Evolutionary conservation across 2,888 invertebrate species (phyloP).

Genomic region (Ecliptopera silaceata): DNA sequence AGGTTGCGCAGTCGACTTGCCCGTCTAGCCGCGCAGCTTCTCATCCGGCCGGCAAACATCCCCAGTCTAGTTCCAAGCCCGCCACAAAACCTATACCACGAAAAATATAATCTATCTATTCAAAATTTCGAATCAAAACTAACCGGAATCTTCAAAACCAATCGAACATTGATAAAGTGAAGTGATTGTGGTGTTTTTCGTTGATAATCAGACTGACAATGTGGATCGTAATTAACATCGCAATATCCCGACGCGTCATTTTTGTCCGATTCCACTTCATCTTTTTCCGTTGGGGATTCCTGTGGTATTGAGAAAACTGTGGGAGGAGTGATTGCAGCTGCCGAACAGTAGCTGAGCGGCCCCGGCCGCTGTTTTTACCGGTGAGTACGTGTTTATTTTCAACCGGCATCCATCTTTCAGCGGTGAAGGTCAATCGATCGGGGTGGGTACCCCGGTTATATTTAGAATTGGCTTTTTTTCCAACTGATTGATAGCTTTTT

Average conservation of each 20-base stretch:
- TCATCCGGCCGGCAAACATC: background rate
- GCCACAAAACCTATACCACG: background rate
- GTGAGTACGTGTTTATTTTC: slow-evolving; percentile 7
- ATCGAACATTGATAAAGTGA: background rate
- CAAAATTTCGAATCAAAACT: background rate
- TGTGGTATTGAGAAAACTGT: slow-evolving; percentile 3
- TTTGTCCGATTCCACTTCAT: slow-evolving; percentile 9
- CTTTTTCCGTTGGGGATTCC: slow-evolving; percentile 11
- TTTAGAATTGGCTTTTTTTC: background rate
- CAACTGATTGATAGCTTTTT: too few relatives aligned
- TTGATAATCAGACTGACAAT: background rate
- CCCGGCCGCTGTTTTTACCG: background rate
- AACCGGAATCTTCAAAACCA: background rate
- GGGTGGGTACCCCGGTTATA: background rate
- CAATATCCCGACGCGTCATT: background rate
- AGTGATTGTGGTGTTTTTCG: too few relatives aligned
- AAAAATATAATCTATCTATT: background rate
- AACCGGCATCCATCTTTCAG: background rate
- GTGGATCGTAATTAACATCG: slow-evolving; percentile 13
- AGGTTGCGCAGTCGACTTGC: background rate
- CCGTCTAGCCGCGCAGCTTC: background rate
- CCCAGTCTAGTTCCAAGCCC: background rate
- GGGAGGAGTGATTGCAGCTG: background rate
- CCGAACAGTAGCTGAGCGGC: background rate
- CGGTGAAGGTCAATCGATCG: slow-evolving; percentile 5